Evolutionary conservation across 2,797 vertebrate species (phyloP).

Genomic region (Notamacropus eugenii): DNA sequence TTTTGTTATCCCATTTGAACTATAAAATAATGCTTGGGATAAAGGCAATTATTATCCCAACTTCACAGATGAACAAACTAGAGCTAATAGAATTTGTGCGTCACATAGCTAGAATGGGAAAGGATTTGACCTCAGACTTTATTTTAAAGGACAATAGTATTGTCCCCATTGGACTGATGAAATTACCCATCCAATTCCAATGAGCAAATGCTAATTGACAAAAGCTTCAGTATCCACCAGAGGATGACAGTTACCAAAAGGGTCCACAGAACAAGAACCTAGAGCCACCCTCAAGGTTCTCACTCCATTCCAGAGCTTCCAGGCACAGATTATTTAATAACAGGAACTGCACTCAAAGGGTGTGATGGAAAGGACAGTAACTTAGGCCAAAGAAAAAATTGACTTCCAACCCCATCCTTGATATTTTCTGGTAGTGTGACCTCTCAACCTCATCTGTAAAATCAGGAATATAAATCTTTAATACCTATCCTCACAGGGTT

Average conservation of each 20-base stretch:
- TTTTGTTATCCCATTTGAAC: background rate
- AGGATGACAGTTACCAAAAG: background rate
- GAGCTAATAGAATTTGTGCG: background rate
- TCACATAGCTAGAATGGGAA: background rate
- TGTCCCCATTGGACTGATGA: background rate
- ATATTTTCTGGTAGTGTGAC: background rate
- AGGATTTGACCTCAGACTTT: background rate
- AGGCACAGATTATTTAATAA: background rate
- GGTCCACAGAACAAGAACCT: background rate
- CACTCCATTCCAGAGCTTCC: background rate
- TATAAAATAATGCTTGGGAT: background rate
- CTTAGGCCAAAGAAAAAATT: background rate
- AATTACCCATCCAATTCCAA: background rate
- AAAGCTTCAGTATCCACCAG: background rate
- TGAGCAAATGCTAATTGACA: background rate
- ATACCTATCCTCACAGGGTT: background rate
- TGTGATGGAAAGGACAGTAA: background rate
- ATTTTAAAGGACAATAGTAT: background rate
- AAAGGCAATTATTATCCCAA: background rate
- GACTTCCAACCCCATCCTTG: background rate
- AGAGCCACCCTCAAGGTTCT: background rate
- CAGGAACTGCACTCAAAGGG: background rate
- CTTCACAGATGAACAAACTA: background rate
- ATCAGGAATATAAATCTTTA: background rate
- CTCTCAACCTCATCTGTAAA: background rate